Percentiles rank a stretch among this genome's conserved stretches.
Conservation (phyloP, 2,113 vertebrate genomes). For the Rhagologus leucostigma region DNA sequence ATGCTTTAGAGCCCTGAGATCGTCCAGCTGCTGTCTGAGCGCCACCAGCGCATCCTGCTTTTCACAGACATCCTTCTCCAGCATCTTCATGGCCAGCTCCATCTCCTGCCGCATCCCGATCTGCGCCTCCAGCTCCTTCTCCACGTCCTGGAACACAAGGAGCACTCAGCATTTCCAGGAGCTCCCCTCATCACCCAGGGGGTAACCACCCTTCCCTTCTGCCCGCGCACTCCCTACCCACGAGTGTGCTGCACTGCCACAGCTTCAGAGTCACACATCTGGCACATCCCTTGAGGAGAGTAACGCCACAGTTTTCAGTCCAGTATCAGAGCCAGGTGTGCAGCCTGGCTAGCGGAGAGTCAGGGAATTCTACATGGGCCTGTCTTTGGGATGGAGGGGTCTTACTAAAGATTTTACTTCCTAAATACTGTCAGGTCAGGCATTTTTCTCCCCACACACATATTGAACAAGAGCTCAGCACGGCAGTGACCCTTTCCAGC, state of each 20-base stretch:
- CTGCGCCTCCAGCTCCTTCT: slow-evolving; percentile 94
- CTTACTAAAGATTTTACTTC: not conserved
- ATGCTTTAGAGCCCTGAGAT: slow-evolving; percentile 91
- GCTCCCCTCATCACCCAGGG: accelerated
- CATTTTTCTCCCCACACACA: not conserved
- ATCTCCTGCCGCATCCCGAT: slow-evolving; percentile 99
- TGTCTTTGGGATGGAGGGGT: not conserved
- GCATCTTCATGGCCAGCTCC: slow-evolving; percentile 98
- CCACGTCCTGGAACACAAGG: slow-evolving; percentile 82
- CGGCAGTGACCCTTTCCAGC: not conserved
- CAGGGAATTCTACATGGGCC: not conserved
- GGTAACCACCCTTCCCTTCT: not conserved
- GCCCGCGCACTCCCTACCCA: accelerated
- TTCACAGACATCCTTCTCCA: slow-evolving; percentile 97
- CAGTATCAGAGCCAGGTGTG: not conserved
- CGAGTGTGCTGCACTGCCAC: accelerated
- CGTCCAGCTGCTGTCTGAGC: slow-evolving; percentile 92
- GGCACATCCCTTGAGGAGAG: not conserved
- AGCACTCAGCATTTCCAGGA: not conserved
- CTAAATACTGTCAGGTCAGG: not conserved
- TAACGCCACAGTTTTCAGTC: not conserved
- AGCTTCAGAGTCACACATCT: not conserved
- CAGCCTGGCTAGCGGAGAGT: not conserved
- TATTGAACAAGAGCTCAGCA: accelerated
- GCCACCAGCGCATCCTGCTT: slow-evolving; percentile 94